phyloP scores from a whole-genome alignment of 2,797 vertebrate genomes.

The Delichon dasypus region DNA sequence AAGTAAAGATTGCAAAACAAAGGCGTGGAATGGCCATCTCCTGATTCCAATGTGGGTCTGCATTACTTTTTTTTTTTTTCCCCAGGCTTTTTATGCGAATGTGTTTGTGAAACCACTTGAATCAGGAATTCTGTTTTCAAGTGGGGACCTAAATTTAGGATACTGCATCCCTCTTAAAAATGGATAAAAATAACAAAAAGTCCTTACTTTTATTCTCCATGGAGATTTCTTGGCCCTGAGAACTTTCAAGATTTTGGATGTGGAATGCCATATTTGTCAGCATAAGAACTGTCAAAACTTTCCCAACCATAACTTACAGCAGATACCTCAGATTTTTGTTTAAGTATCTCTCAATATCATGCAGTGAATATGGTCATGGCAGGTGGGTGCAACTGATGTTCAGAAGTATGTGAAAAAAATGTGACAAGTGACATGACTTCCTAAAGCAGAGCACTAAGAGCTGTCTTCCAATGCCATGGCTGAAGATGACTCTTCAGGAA shows the following conservation, averaged over 20 bases:
- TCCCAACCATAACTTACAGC: neutral
- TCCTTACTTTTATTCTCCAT: neutral
- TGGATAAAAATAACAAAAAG: slow-evolving; percentile 5
- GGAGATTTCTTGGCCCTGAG: neutral
- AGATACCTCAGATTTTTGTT: neutral
- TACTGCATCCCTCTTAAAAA: neutral
- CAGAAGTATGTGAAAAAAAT: neutral
- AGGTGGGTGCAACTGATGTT: rapidly evolving
- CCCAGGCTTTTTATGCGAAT: neutral
- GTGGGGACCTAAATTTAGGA: slow-evolving; percentile 33
- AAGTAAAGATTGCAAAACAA: slow-evolving; percentile 49
- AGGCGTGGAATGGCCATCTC: neutral
- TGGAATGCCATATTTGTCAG: neutral
- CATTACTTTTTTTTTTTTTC: neutral
- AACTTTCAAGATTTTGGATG: neutral
- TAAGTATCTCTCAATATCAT: neutral
- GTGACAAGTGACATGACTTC: neutral
- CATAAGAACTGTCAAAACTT: neutral
- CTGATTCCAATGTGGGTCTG: neutral
- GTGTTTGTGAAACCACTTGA: slow-evolving; percentile 36
- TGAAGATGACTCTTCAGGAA: neutral
- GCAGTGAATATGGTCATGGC: neutral
- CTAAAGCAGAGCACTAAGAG: neutral
- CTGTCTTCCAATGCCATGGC: neutral
- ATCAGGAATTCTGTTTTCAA: slow-evolving; percentile 39